Percentiles rank a stretch among this genome's conserved stretches.
Evolutionary conservation across 1,140 invertebrate species (phyloP).

Genomic region (Brachionus plicatilis): DNA sequence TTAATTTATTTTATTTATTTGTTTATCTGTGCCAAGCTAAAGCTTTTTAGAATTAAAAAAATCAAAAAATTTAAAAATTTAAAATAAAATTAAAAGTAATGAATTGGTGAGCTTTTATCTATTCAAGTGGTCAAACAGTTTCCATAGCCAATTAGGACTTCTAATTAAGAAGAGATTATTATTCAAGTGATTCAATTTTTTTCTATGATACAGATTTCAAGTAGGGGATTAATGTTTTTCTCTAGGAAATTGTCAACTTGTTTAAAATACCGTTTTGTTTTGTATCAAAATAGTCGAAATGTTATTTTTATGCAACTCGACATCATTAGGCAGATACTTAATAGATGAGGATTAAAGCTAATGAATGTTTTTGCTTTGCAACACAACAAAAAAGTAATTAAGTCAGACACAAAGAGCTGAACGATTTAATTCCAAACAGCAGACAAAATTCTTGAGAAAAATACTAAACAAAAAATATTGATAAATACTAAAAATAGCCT

Average conservation of each 20-base stretch:
- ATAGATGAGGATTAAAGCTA: background rate
- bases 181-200: background rate
- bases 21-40: too few relatives aligned
- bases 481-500: conserved; percentile 29
- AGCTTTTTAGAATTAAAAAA: too few relatives aligned
- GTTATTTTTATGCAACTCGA: conserved; percentile 8
- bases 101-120: background rate
- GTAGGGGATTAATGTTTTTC: background rate
- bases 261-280: conserved; percentile 28
- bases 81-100: background rate
- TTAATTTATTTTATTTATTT: too few relatives aligned
- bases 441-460: conserved; percentile 10
- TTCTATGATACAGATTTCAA: background rate
- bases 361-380: background rate
- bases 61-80: too few relatives aligned
- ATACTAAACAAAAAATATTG: background rate
- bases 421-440: conserved; percentile 20
- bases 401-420: conserved; percentile 1
- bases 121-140: background rate
- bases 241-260: background rate
- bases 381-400: background rate
- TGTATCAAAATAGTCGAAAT: conserved; percentile 21
- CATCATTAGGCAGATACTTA: background rate
- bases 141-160: background rate
- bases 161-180: conserved; percentile 7